A percentile compares a stretch with the other conserved stretches of the same genome.
These are phyloP conservation scores for Pelosia muscerda DNA, from an alignment of 2,888 invertebrate species.

Conservation along the genomic window DNA sequence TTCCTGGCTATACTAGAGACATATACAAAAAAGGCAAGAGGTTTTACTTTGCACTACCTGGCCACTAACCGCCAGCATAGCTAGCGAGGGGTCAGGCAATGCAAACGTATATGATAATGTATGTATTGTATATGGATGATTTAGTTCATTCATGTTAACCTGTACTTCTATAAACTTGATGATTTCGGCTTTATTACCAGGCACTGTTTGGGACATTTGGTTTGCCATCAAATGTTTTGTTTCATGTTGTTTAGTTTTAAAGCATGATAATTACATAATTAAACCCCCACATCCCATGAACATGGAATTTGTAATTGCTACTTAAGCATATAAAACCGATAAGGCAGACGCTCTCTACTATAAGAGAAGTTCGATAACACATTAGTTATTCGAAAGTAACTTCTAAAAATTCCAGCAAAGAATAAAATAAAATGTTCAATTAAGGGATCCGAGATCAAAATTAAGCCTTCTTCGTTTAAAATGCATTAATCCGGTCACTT, in stretches of 20 bases:
- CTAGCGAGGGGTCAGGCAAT: too few species aligned
- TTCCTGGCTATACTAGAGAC: background rate
- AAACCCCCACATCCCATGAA: background rate
- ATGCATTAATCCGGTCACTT: conserved; percentile 86
- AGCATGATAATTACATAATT: background rate
- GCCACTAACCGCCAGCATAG: too few species aligned
- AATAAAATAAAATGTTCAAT: conserved; percentile 74
- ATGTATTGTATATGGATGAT: too few species aligned
- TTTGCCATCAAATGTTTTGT: conserved; percentile 5
- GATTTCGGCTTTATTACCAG: background rate
- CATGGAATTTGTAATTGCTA: conserved; percentile 1
- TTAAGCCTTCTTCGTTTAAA: conserved; percentile 86
- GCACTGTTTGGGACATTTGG: background rate
- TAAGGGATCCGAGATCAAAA: conserved; percentile 80
- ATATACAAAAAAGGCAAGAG: too few species aligned
- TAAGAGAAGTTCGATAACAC: conserved; percentile 27
- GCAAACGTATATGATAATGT: too few species aligned
- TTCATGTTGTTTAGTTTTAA: background rate
- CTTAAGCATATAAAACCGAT: conserved; percentile 28
- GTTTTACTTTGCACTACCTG: too few species aligned
- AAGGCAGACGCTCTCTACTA: conserved; percentile 22
- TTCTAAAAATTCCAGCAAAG: conserved; percentile 44
- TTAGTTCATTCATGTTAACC: too few species aligned
- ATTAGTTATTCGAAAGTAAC: conserved; percentile 43
- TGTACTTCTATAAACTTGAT: background rate